Conservation (phyloP, 1,140 invertebrate species). For the Tetragonula clypearis region DNA sequence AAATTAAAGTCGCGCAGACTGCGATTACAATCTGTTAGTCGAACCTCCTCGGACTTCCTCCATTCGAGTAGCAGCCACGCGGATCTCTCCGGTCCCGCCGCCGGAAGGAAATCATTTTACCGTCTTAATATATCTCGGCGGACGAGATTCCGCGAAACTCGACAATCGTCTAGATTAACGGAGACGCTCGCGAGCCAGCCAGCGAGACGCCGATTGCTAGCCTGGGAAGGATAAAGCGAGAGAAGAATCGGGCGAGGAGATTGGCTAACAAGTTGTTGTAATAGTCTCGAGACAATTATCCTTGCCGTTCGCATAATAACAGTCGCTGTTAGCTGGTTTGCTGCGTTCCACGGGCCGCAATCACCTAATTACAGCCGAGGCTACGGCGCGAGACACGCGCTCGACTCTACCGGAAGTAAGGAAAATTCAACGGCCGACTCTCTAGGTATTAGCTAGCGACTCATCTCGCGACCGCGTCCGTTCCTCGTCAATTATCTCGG, state of each 20-base stretch:
- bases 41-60: background rate
- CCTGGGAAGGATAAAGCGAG: background rate
- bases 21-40: background rate
- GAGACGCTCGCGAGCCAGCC: background rate
- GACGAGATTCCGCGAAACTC: slow-evolving; percentile 1
- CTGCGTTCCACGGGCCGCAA: slow-evolving; percentile 55
- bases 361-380: slow-evolving; percentile 60
- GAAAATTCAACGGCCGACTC: slow-evolving; percentile 60
- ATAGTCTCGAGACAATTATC: slow-evolving; percentile 61
- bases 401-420: slow-evolving; percentile 43
- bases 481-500: slow-evolving; percentile 66
- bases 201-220: background rate
- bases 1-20: background rate
- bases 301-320: slow-evolving; percentile 59
- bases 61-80: background rate
- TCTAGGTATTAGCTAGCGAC: slow-evolving; percentile 64
- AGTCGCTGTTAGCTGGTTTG: slow-evolving; percentile 65
- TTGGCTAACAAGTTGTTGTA: slow-evolving; percentile 66
- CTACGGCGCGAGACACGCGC: background rate
- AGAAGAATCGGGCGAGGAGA: background rate
- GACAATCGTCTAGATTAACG: slow-evolving; percentile 33
- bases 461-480: slow-evolving; percentile 8
- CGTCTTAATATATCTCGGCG: background rate
- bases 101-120: slow-evolving; percentile 7
- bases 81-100: background rate